Base-by-base conservation (phyloP, 2,113 vertebrate genomes). In the Cinclus mexicanus region DNA sequence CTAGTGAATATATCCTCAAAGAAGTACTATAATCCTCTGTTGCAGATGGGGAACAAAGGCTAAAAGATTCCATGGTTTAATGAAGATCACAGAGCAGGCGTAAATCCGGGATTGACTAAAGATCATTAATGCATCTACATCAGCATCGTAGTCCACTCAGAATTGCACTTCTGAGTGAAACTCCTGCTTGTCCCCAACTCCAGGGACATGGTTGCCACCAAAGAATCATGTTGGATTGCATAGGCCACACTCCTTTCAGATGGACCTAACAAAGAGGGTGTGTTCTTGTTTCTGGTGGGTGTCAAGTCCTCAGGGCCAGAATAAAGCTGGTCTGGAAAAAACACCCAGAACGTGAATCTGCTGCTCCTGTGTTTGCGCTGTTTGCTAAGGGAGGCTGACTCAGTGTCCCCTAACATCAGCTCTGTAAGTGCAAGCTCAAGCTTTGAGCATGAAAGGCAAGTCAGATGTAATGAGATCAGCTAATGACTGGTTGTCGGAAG, bases 311-410 rank as follows among this genome's bases (percentile, higher is more conserved):
- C 29, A 56, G 56, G 25, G 57, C 6, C 13, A 55, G 35, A 75
- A 82, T 41, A 85, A 79, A 90, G 13, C 15, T 64, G 17, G 25
- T 8, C n/a, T 63, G 52, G 67, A 70, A 33, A 74, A 67, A 81
- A 19, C 39, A n/a, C 11, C 8, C 9, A 0, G 1, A 59, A 31
- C 0, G 0, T 33, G 28, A 68, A 55, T 39, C 11, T 35, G 28
- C 7, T 59, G 4, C 33, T 75, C 35, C 52, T 28, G 16, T 1
- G 1, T 57, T 61, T 74, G 14, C 10, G 5, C 17, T 49, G 12
- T 37, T 87, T 59, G 39, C 35, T 60, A 7, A 31, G 22, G 35
- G 35, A 89, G 42, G 26, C 60, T 70, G 47, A 39, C 67, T 68
- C 29, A 21, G 35, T 41, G 59, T 37, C 14, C 47, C 14, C 26